Base-by-base conservation (phyloP, 2,113 vertebrate species). In the Perca flavescens region DNA sequence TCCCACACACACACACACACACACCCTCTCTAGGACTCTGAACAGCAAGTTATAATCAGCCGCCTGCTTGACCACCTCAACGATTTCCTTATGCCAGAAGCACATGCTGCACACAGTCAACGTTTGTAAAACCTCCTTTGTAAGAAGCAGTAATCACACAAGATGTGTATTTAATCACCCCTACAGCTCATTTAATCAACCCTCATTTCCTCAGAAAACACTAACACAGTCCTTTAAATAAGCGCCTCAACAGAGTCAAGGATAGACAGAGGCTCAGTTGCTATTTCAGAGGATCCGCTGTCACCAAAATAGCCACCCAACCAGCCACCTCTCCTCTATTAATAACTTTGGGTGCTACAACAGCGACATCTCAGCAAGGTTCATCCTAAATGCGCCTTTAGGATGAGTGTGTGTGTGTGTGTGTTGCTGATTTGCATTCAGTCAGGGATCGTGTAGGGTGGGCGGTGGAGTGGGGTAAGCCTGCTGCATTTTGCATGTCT, bases 361-460 rank as follows among this genome's bases (percentile, higher is more conserved):
- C 67, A 73, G 64, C 70, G 79, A 78, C 67, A 88, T 82, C 66
- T 21, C 71, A 58, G 47, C 56, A n/a, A 84, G 58, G 71, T 50
- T 47, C 71, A 78, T 77, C 82, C 82, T 64, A 83, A 91, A 88
- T 82, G 86, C 77, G 81, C 80, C 71, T 92, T 90, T 76, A 75
- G 82, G 74, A 81, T 53, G 84, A 46, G 74, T 68, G 70, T 12
- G 80, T 58, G 69, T 56, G 78, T 17, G 34, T 34, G 79, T 80
- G 40, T 83, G 77, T 22, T 87, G 80, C 83, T 89, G 78, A 91
- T 92, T 91, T 88, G 91, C 80, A 92, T 91, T 92, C 92, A 89
- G 87, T 65, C 53, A 62, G 82, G 63, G 67, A 73, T 61, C 60
- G 43, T 71, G 84, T 47, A 74, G 76, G 68, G 79, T 75, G 77